Evolutionary conservation across 1,140 invertebrate genomes (phyloP), one percentile per base, ranked within the genome.

Genomic region (Drosophila busckii): DNA sequence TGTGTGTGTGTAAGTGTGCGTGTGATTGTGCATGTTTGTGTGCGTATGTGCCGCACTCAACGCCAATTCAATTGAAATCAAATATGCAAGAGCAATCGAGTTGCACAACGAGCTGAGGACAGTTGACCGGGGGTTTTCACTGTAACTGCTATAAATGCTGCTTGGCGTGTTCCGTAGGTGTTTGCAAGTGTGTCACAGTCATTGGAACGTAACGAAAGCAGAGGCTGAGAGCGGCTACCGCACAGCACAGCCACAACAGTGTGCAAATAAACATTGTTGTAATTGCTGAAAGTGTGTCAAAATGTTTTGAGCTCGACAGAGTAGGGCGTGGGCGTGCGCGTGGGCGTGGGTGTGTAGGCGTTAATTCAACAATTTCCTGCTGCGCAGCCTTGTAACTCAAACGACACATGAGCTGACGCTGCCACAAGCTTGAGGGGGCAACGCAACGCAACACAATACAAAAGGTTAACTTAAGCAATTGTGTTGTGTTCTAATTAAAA

Each of bases 21-120:
- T 49, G 45, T 41, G 19, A 7, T 8, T 35, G 20, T 61, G 42
- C 12, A 20, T 16, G 23, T 56, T 34, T 44, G 10, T 48, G 25
- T 31, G 40, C 55, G 50, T 73, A 32, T 70, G 45, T 69, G 56
- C 52, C 54, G 73, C 71, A 80, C 71, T 78, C 71, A 78, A 78
- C 71, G 65, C 56, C 71, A 78, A 78, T 78, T 80, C 71, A 80
- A 78, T 78, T 80, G 67, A 78, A 78, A 80, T 80, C 73, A 78
- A 80, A 78, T 80, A 80, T 80, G 73, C 73, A 82, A 73, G 68
- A 73, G 73, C 73, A 80, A 80, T 82, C 73, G 73, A 82, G 68
- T 68, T 80, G 68, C 69, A 59, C 56, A 71, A 73, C 69, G 62
- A 71, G 45, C 71, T 38, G 55, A 17, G 28, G 28, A 10, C 34